phyloP scores from a whole-genome alignment of 2,888 invertebrate genomes.

The Autographa gamma region DNA sequence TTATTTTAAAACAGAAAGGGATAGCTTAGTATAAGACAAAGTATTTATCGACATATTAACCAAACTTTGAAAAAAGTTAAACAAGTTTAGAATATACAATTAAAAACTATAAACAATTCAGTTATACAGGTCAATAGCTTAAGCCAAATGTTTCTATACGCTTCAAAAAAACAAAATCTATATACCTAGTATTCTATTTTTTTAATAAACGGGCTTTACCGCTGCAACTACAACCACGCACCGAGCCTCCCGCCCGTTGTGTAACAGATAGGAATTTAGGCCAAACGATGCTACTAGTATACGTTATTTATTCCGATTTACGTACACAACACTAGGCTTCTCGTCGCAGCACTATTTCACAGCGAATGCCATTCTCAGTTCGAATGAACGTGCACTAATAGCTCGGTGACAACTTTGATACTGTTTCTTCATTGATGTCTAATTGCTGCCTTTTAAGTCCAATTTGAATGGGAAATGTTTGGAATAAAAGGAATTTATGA shows the following conservation, averaged over 20 bases:
- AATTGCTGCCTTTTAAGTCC: not conserved
- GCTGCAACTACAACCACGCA: conserved; percentile 37
- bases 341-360: conserved; percentile 52
- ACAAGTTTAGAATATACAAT: too few species aligned
- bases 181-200: too few species aligned
- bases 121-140: too few species aligned
- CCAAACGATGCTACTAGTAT: conserved; percentile 62
- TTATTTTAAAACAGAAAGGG: too few species aligned
- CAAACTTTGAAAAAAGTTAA: too few species aligned
- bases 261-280: conserved; percentile 68
- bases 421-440: not conserved
- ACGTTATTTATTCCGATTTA: conserved; percentile 70
- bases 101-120: too few species aligned
- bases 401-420: conserved; percentile 27
- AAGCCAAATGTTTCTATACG: too few species aligned
- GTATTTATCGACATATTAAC: too few species aligned
- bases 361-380: conserved; percentile 48
- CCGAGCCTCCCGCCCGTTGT: conserved; percentile 22
- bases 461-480: not conserved
- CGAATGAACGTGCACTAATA: conserved; percentile 34
- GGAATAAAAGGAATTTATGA: not conserved
- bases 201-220: not conserved
- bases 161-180: too few species aligned
- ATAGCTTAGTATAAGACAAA: too few species aligned
- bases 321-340: conserved; percentile 43